Conservation (phyloP, 1,140 invertebrate genomes). For the Dinothrombium tinctorium region DNA sequence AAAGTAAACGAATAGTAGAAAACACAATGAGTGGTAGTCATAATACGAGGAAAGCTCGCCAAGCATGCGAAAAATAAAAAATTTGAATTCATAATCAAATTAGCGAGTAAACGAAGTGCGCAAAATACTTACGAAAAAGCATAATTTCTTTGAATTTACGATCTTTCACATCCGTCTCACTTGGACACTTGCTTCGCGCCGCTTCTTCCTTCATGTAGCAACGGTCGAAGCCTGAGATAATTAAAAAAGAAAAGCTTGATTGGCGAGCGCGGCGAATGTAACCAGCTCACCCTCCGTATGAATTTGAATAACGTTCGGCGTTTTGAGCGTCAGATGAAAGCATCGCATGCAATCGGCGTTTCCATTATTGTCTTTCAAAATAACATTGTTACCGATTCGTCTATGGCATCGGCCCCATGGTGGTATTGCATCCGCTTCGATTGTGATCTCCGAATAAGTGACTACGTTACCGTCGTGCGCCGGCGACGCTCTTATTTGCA, state of each 20-base stretch:
- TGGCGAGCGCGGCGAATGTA: background rate
- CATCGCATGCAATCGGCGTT: constrained; percentile 33
- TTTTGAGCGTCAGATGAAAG: constrained; percentile 32
- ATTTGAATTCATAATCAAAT: background rate
- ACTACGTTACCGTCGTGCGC: constrained; percentile 20
- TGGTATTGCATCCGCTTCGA: constrained; percentile 35
- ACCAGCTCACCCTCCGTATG: constrained; percentile 26
- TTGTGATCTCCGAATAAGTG: constrained; percentile 33
- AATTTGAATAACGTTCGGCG: constrained; percentile 36
- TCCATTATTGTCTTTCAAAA: constrained; percentile 33
- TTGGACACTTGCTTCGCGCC: constrained; percentile 32
- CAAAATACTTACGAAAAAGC: constrained; percentile 5
- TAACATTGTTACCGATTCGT: constrained; percentile 33
- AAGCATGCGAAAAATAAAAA: background rate
- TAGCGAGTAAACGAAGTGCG: background rate
- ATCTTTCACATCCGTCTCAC: constrained; percentile 16
- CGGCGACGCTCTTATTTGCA: constrained; percentile 25
- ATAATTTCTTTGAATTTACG: constrained; percentile 4
- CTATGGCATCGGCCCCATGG: constrained; percentile 39
- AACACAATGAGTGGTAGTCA: background rate
- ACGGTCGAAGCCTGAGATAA: constrained; percentile 26
- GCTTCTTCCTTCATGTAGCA: constrained; percentile 35
- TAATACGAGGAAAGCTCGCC: background rate
- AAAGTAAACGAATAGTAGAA: background rate
- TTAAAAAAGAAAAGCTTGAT: background rate